Base-by-base conservation (phyloP, 2,113 vertebrate genomes). In the Macrotis lagotis region DNA sequence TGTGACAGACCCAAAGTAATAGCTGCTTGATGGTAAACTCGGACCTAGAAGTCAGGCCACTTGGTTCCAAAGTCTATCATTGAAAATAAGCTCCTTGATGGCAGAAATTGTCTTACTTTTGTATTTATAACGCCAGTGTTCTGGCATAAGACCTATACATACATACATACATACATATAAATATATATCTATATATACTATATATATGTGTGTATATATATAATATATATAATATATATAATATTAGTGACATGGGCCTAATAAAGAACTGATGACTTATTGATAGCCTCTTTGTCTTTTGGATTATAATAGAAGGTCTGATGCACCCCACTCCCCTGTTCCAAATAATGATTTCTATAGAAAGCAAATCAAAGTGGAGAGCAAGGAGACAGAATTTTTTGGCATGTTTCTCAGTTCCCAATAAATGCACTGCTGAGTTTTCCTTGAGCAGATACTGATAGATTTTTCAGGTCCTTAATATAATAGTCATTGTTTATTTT, bases 311-410 rank as follows among this genome's bases (percentile, higher is more conserved):
- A n/a, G 53, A 9, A 26, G n/a, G 3, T 44, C 37, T 24, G 66
- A 83, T 44, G 19, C 19, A 44, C n/a, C n/a, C 19, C 7, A 83
- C 7, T 22, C n/a, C 44, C 66, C 6, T 44, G 19, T 8, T 19
- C n/a, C n/a, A 24, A 83, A 19, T 28, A 47, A 48, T 48, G 2
- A 14, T 66, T 88, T 5, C 83, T 47, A 31, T 26, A 26, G 88
- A 88, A 50, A 50, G 28, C 19, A 90, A 50, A 48, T 5, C 3
- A 96, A 28, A 91, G 48, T 90, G 0, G 55, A 97, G 28, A 94
- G 44, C 51, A 48, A 91, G 48, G 91, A 94, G n/a, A 92, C 50
- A 66, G 25, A 28, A 48, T 94, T 93, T 95, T 48, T 91, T 90
- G 49, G 37, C 22, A 51, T 92, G 7, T 0, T 88, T 55, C 44